A percentile compares a stretch with the other conserved stretches of the same genome.
These are phyloP conservation scores for Trichacis sp. DNA, from an alignment of 2,888 invertebrate genomes.

Conservation along the genomic window DNA sequence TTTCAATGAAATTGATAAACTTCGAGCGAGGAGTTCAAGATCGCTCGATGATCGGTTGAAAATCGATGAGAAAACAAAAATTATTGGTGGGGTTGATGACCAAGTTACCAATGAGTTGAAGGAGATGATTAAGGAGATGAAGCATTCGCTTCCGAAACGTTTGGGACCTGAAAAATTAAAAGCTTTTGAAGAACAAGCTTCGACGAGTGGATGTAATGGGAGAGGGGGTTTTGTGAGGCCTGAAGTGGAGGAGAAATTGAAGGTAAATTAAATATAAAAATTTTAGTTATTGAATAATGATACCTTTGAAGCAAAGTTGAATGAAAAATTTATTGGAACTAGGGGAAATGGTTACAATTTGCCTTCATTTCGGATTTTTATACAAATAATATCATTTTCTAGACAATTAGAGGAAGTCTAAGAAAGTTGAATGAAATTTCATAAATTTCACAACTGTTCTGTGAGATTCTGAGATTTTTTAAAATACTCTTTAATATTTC, in stretches of 20 bases:
- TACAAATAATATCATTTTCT: no score
- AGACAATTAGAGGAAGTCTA: no score
- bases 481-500: no score
- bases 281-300: no score
- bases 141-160: constrained; percentile 78
- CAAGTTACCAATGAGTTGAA: constrained; percentile 69
- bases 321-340: no score
- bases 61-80: constrained; percentile 33
- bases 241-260: constrained; percentile 54
- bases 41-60: constrained; percentile 9
- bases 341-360: no score
- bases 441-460: no score
- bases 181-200: constrained; percentile 16
- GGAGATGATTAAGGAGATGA: constrained; percentile 83
- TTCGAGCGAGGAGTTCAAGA: constrained; percentile 47
- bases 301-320: no score
- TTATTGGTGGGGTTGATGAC: constrained; percentile 51
- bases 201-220: constrained; percentile 8
- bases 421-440: no score
- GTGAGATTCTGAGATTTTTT: no score
- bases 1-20: constrained; percentile 59
- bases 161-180: constrained; percentile 65
- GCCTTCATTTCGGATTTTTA: no score
- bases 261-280: no score
- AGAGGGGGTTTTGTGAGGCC: background rate